Base-by-base conservation (phyloP, 30 jellyfish, hydroid and myxozoan genomes). In the Chironex yamaguchii region DNA sequence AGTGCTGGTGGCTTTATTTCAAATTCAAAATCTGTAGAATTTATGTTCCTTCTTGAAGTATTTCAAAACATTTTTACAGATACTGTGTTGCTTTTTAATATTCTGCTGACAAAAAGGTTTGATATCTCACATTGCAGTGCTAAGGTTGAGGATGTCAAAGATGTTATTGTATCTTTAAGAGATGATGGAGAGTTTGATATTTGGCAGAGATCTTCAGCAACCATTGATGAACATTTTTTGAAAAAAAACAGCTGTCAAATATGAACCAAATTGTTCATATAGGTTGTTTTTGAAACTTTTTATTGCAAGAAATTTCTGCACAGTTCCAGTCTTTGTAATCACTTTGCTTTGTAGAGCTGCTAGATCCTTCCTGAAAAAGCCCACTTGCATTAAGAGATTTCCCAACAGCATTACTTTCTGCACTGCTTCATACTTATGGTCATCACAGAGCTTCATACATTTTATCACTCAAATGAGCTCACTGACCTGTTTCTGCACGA, bases 291-390 rank as follows among this genome's bases (percentile, higher is more conserved):
- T n/a, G n/a, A 73, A 42, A 73, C 28, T 24, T 2, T 73, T 13
- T 73, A 54, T 49, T 50, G 50, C 53, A 73, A 64, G 73, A 73
- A 73, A 49, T 73, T 1, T 48, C 86, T 54, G 14, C 23, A 4
- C 52, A 54, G 2, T 73, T 73, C 36, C 73, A 73, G 53, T 73
- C 76, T 73, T 73, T 73, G 86, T 28, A 1, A 24, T 24, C 72
- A n/a, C 86, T 49, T 73, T 53, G 76, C 30, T 73, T 73, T 73
- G 76, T 73, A n/a, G 86, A 73, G 86, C 86, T 73, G 48, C 76
- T 73, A 4, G 73, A 50, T 64, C 86, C n/a, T n/a, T n/a, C n/a
- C 86, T 48, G 76, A 73, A 29, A 32, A 42, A 24, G 86, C 86
- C 73, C 24, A 49, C 52, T 17, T 11, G 9, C 86, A 48, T 50